Evolutionary conservation across 2,797 vertebrate genomes (phyloP).

Genomic region (Nannoperca australis): DNA sequence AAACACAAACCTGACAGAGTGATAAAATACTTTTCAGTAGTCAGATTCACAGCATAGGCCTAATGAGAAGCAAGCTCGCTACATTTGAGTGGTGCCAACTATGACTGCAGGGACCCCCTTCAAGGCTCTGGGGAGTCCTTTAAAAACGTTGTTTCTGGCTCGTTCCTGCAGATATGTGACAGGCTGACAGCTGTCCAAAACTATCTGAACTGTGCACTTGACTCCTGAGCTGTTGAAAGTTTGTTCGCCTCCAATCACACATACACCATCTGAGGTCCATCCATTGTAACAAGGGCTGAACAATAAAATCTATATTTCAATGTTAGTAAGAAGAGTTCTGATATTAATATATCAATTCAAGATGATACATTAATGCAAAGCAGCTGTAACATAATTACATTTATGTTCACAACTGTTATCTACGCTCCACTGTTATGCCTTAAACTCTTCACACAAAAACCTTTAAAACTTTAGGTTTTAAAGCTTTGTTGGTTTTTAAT

Average conservation of each 20-base stretch:
- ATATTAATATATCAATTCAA: not conserved
- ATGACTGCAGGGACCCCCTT: slow-evolving; percentile 6
- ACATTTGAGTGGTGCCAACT: slow-evolving; percentile 41
- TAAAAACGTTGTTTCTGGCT: slow-evolving; percentile 48
- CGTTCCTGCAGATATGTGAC: slow-evolving; percentile 24
- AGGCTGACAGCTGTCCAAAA: slow-evolving; percentile 39
- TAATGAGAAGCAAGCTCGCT: slow-evolving; percentile 28
- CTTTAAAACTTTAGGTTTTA: not conserved
- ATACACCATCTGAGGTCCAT: slow-evolving; percentile 12
- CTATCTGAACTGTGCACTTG: slow-evolving; percentile 25
- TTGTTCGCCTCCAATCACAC: slow-evolving; percentile 8
- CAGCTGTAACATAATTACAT: not conserved
- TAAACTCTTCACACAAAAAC: not conserved
- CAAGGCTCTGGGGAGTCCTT: slow-evolving; percentile 25
- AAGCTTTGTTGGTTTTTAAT: not conserved
- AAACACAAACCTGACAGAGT: too few species aligned
- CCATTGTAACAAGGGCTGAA: not conserved
- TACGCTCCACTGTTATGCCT: not conserved
- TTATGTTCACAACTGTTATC: not conserved
- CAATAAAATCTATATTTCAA: not conserved
- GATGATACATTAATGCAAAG: not conserved
- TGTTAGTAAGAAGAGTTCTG: not conserved
- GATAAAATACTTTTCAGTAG: not conserved
- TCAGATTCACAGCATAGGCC: slow-evolving; percentile 19
- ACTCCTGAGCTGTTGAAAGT: slow-evolving; percentile 14